Conservation (phyloP, 2,797 vertebrate genomes). For the Cryptoprocta ferox region DNA sequence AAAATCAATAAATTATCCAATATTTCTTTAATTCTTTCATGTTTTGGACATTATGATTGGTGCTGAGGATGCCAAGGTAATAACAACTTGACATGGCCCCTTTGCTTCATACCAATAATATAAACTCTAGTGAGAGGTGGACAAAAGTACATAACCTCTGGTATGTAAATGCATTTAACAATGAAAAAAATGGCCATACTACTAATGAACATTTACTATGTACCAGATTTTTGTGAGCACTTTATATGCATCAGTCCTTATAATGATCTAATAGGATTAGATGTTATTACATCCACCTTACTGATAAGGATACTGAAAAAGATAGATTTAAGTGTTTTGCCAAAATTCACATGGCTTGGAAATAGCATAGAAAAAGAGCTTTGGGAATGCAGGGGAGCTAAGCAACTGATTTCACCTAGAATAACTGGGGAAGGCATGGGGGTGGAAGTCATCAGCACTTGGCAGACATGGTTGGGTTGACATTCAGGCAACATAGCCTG, state of each 20-base stretch:
- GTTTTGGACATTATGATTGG: not conserved
- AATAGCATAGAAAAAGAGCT: not conserved
- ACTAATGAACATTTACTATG: not conserved
- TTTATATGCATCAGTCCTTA: not conserved
- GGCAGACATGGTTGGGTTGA: not conserved
- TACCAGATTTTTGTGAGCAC: not conserved
- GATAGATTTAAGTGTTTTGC: not conserved
- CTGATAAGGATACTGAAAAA: not conserved
- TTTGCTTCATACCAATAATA: not conserved
- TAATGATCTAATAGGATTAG: not conserved
- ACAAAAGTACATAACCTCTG: not conserved
- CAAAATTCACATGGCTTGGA: not conserved
- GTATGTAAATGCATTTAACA: not conserved
- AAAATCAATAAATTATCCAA: not conserved
- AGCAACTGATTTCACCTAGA: not conserved
- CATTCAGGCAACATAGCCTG: not conserved
- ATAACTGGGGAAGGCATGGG: not conserved
- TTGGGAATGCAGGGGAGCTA: not conserved
- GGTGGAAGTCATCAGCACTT: not conserved
- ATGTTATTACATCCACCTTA: not conserved
- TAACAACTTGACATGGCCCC: not conserved
- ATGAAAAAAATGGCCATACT: not conserved
- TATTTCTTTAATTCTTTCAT: not conserved
- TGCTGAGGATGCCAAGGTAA: not conserved
- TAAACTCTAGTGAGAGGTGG: not conserved